These are phyloP conservation scores for Nemoura dubitans DNA, from an alignment of 2,888 invertebrate species.

Conservation along the genomic window DNA sequence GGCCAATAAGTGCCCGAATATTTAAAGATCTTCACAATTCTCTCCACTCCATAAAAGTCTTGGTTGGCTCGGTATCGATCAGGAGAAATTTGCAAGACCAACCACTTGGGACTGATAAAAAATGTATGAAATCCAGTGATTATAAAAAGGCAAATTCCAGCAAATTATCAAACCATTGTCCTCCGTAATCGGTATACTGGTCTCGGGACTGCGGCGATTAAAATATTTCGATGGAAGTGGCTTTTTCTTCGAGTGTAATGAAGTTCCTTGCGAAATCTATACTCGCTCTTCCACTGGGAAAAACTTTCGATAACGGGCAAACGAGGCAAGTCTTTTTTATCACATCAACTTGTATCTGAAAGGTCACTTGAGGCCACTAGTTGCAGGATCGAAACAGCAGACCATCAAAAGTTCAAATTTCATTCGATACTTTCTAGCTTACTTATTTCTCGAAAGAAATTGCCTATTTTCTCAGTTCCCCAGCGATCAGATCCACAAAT, in stretches of 20 bases:
- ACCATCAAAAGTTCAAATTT: slow-evolving; percentile 29
- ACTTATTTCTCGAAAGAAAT: slow-evolving; percentile 30
- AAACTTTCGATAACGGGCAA: neutral
- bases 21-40: neutral
- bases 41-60: neutral
- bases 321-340: neutral
- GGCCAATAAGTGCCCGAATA: neutral
- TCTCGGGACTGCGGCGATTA: neutral
- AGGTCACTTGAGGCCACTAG: slow-evolving; percentile 25
- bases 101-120: neutral
- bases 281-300: neutral
- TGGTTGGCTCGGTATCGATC: neutral
- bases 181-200: neutral
- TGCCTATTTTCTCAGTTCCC: slow-evolving; percentile 21
- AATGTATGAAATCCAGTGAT: neutral
- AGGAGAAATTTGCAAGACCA: neutral
- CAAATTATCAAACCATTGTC: neutral
- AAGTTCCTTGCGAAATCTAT: neutral
- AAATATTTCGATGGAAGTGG: slow-evolving; percentile 9
- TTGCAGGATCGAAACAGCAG: slow-evolving; percentile 26
- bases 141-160: neutral
- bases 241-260: slow-evolving; percentile 17
- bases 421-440: slow-evolving; percentile 18
- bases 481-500: neutral
- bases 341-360: slow-evolving; percentile 22